These are phyloP conservation scores for Axis porcinus DNA, from an alignment of 2,113 vertebrate genomes.

Conservation along the genomic window DNA sequence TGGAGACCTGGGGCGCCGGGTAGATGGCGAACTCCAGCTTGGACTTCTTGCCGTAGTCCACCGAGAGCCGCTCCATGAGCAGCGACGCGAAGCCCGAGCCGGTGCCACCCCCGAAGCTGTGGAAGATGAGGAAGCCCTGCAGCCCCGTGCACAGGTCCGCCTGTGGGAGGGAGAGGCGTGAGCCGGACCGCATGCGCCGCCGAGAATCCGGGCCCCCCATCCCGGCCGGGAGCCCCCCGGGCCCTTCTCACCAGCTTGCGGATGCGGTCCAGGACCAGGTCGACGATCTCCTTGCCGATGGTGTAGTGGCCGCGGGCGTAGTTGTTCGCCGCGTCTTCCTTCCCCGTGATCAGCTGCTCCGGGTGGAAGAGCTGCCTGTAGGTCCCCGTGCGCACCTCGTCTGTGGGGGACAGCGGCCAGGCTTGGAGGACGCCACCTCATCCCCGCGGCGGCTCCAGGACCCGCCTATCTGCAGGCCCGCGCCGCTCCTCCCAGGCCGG, in stretches of 20 bases:
- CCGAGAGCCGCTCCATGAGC: background rate
- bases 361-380: slow-evolving; percentile 82
- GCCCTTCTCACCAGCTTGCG: slow-evolving; percentile 77
- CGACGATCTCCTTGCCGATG: slow-evolving; percentile 83
- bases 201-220: rapidly evolving
- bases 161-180: background rate
- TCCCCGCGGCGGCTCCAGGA: background rate
- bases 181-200: rapidly evolving
- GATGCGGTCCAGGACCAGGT: slow-evolving; percentile 81
- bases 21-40: slow-evolving; percentile 80
- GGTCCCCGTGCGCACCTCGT: slow-evolving; percentile 82
- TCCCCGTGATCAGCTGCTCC: slow-evolving; percentile 83
- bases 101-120: slow-evolving; percentile 78
- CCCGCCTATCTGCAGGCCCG: background rate
- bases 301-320: slow-evolving; percentile 83
- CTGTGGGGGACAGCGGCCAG: slow-evolving; percentile 48
- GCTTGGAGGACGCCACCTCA: background rate
- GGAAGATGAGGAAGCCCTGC: slow-evolving; percentile 81
- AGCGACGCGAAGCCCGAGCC: slow-evolving; percentile 76
- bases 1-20: slow-evolving; percentile 79
- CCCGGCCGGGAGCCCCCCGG: rapidly evolving
- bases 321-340: slow-evolving; percentile 85
- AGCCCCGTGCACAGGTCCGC: slow-evolving; percentile 67
- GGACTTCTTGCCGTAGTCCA: slow-evolving; percentile 79
- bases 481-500: background rate